phyloP scores from a whole-genome alignment of 2,113 vertebrate genomes.

The Amphilophus citrinellus region DNA sequence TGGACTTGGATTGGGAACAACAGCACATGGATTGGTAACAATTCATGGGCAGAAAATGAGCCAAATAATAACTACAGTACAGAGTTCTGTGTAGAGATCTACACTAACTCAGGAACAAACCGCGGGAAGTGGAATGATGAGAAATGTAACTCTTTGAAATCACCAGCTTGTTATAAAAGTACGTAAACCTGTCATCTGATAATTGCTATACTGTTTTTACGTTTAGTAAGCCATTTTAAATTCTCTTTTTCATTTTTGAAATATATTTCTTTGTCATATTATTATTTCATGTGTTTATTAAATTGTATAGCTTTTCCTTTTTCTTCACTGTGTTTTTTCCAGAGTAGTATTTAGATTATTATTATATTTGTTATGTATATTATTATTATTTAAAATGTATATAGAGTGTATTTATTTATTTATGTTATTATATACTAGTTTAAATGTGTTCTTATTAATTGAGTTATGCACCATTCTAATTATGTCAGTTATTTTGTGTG shows the following conservation, averaged over 20 bases:
- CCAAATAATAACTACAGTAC: conserved; percentile 86
- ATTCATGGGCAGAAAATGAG: conserved; percentile 86
- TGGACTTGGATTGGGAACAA: conserved; percentile 92
- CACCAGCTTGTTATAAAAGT: conserved; percentile 71
- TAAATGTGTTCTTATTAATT: neutral
- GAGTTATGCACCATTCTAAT: neutral
- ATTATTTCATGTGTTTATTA: accelerated
- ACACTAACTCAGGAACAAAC: conserved; percentile 59
- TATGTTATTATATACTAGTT: neutral
- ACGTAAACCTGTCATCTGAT: accelerated
- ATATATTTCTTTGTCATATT: neutral
- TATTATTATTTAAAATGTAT: neutral
- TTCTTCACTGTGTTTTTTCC: neutral
- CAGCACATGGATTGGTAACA: conserved; percentile 74
- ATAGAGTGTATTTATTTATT: neutral
- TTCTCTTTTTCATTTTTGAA: neutral
- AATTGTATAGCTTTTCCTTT: neutral
- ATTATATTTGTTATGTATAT: neutral
- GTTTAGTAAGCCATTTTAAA: neutral
- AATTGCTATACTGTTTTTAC: neutral
- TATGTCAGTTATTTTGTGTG: neutral
- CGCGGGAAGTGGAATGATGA: conserved; percentile 92
- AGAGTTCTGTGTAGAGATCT: conserved; percentile 93
- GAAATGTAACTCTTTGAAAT: conserved; percentile 76
- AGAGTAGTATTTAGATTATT: neutral